These are phyloP conservation scores for Xestia sexstrigata DNA, from an alignment of 2,888 invertebrate species.

Conservation along the genomic window DNA sequence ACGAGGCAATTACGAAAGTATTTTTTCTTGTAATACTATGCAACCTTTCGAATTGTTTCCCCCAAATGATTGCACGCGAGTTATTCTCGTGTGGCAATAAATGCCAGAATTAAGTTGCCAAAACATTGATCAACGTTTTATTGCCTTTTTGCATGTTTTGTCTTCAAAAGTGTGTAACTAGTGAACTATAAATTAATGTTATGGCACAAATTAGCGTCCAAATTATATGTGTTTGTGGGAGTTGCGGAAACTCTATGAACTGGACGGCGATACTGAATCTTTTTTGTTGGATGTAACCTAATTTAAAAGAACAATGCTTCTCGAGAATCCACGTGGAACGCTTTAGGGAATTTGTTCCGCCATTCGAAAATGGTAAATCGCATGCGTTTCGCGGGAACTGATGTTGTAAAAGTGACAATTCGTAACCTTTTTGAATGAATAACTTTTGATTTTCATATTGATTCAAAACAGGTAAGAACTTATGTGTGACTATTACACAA, in stretches of 20 bases:
- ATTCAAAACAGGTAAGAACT: background rate
- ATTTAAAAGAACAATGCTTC: background rate
- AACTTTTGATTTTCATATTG: background rate
- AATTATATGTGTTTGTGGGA: constrained; percentile 22
- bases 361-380: background rate
- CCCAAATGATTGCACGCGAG: constrained; percentile 20
- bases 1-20: background rate
- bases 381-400: too few relatives aligned
- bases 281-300: background rate
- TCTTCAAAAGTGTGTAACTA: constrained; percentile 52
- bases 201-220: constrained; percentile 35
- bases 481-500: background rate
- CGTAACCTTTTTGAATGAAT: too few relatives aligned
- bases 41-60: constrained; percentile 7
- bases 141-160: constrained; percentile 40
- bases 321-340: background rate
- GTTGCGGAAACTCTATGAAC: background rate
- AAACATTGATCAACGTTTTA: constrained; percentile 55
- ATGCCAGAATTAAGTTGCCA: constrained; percentile 35
- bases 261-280: background rate
- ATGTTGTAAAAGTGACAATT: background rate
- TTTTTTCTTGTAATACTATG: too few relatives aligned
- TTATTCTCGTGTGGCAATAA: constrained; percentile 25
- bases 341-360: background rate
- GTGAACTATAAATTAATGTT: constrained; percentile 43